Conservation (phyloP, 2,888 invertebrate species). For the Phlogophora meticulosa region DNA sequence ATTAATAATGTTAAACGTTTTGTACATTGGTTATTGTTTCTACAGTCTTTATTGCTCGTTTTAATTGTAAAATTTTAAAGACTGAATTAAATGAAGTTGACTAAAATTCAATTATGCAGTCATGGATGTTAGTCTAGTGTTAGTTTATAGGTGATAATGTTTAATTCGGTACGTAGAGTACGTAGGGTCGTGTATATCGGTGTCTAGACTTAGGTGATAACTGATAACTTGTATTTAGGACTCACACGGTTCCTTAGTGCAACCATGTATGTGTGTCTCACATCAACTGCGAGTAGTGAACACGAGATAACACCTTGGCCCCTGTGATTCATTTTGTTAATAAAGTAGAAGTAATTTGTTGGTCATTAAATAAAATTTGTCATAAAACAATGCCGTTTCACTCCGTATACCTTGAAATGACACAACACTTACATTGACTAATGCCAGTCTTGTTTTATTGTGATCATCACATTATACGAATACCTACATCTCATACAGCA, state of each 20-base stretch:
- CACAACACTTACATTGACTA: conserved; percentile 74
- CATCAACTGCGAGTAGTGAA: conserved; percentile 72
- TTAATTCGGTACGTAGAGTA: conserved; percentile 57
- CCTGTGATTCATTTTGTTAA: conserved; percentile 90
- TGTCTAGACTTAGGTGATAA: conserved; percentile 74
- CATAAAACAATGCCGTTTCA: conserved; percentile 72
- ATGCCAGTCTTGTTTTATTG: conserved; percentile 77
- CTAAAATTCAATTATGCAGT: conserved; percentile 88
- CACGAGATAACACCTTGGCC: conserved; percentile 87
- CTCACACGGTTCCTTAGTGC: conserved; percentile 77
- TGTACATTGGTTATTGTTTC: conserved; percentile 76
- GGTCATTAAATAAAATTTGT: conserved; percentile 86
- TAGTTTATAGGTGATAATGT: conserved; percentile 73
- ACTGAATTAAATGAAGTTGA: conserved; percentile 88
- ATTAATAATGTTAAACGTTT: conserved; percentile 62
- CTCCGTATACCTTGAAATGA: conserved; percentile 47
- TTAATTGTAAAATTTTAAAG: conserved; percentile 87
- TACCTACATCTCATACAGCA: conserved; percentile 11
- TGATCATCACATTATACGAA: conserved; percentile 60
- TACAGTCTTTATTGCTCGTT: conserved; percentile 77
- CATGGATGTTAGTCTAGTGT: conserved; percentile 80
- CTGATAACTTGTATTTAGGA: conserved; percentile 66
- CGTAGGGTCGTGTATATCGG: conserved; percentile 70
- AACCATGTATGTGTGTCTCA: conserved; percentile 67
- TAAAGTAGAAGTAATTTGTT: conserved; percentile 84